Base-by-base conservation (phyloP, 2,888 invertebrate species). In the Platycheirus rosarum region DNA sequence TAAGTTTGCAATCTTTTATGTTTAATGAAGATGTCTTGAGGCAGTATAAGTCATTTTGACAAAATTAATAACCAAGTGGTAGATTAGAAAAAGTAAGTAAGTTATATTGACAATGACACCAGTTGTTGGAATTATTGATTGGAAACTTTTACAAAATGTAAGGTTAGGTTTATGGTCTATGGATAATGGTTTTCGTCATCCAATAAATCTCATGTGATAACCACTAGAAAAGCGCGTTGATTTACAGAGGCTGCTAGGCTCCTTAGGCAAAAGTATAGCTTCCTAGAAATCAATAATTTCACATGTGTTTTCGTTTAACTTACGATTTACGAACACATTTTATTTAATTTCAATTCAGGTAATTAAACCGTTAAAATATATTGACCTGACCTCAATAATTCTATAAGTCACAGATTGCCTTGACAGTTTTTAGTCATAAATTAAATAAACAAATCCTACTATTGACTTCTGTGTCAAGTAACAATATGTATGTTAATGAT, bases 401-500 rank as follows among this genome's bases (percentile, higher is more conserved):
- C 0, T 6, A 23, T 40, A 9, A 3, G 7, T 13, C 0, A 0
- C 20, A 26, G 1, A 13, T 26, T 40, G 40, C 57, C 57, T 57
- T 57, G 57, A 26, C 9, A 14, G 9, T 23, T 13, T 53, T 55
- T 55, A 8, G 55, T 20, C 9, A 13, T 40, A 23, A 55, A 40
- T 55, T 23, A 13, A 40, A 20, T 13, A 13, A 37, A 23, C 13
- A 20, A 3, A 37, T 8, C 8, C 14, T 26, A 26, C 2, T 18
- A 37, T 55, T 23, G 55, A 37, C 23, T 37, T 32, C 55, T 55
- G 57, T 14, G 40, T 40, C 40, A 57, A 57, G 57, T 14, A 11
- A 57, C 40, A 40, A 57, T 40, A 40, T 57, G 11, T 57, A 57
- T 57, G 57, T 14, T 14, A 57, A 57, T 40, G 11, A 23, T 26